phyloP scores from a whole-genome alignment of 30 jellyfish, hydroid and myxozoan species.

The Turritopsis dohrnii region DNA sequence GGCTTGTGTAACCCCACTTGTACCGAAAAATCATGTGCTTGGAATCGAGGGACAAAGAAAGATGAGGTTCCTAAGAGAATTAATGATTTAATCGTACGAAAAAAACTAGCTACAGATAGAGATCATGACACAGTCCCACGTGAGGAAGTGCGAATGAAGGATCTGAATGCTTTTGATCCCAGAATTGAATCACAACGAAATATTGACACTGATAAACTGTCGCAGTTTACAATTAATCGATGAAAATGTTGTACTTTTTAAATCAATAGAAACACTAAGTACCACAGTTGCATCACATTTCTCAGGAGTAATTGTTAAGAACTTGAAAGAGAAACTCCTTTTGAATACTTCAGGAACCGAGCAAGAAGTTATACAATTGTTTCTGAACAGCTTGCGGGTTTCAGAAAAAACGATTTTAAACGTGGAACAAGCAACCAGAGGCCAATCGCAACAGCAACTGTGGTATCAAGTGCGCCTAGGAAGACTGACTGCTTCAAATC shows the following conservation, averaged over 20 bases:
- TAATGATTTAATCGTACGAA: constrained; percentile 20
- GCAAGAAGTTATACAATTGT: constrained; percentile 6
- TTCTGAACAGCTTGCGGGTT: not conserved
- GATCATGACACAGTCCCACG: not conserved
- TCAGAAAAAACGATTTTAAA: too few species aligned
- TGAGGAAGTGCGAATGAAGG: constrained; percentile 9
- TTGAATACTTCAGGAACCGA: not conserved
- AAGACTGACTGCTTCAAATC: constrained; percentile 41
- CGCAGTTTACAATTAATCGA: not conserved
- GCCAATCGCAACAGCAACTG: constrained; percentile 18
- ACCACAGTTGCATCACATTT: too few species aligned
- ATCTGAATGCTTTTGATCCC: constrained; percentile 27
- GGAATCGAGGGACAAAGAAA: constrained; percentile 27
- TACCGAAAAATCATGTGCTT: constrained; percentile 17
- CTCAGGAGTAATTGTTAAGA: constrained; percentile 34
- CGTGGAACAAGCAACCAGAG: constrained; percentile 30
- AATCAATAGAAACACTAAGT: too few species aligned
- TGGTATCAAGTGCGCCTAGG: constrained; percentile 38
- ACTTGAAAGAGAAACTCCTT: constrained; percentile 19
- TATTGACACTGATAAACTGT: not conserved
- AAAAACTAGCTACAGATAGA: not conserved
- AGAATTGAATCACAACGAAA: constrained; percentile 15
- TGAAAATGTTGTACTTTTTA: too few species aligned
- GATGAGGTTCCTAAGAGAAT: constrained; percentile 14
- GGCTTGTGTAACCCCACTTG: constrained; percentile 25